A percentile compares a stretch with the other conserved stretches of the same genome.
Evolutionary conservation across 1,140 invertebrate genomes (phyloP).

Genomic region (Brachionus manjavacas): DNA sequence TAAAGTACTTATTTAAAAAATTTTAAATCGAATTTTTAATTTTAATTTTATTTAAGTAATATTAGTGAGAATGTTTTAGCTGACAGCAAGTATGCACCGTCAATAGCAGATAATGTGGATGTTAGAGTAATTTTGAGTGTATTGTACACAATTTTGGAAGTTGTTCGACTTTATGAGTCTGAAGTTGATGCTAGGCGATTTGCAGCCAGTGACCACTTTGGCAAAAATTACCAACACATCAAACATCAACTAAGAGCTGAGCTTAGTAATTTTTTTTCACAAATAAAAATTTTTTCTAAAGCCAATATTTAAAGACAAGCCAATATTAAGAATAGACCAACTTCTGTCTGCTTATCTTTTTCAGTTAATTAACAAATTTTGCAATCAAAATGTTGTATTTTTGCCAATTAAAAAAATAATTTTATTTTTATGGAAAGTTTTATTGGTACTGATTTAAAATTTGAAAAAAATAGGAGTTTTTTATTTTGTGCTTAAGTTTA

Average conservation of each 20-base stretch:
- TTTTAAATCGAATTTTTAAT: too few species aligned
- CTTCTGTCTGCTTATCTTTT: constrained; percentile 4
- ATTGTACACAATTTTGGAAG: constrained; percentile 87
- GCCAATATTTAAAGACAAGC: not conserved
- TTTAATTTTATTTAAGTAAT: not conserved
- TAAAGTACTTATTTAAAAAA: constrained; percentile 70
- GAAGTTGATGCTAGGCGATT: constrained; percentile 58
- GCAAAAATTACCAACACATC: constrained; percentile 65
- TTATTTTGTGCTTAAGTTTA: constrained; percentile 59
- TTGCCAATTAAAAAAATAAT: constrained; percentile 97
- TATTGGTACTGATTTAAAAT: constrained; percentile 61
- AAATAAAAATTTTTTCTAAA: constrained; percentile 23
- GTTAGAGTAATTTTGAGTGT: constrained; percentile 84
- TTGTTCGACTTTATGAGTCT: constrained; percentile 67
- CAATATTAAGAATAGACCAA: not conserved
- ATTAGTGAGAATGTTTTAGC: constrained; percentile 67
- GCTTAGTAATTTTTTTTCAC: constrained; percentile 62
- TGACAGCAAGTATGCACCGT: constrained; percentile 78
- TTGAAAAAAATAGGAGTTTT: not conserved
- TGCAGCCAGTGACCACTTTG: not conserved
- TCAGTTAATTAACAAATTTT: constrained; percentile 32
- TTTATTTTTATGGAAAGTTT: constrained; percentile 88
- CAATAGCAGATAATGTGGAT: constrained; percentile 82
- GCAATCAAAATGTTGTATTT: constrained; percentile 24
- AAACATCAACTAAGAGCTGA: constrained; percentile 74